Base-by-base conservation (phyloP, 2,113 vertebrate species). In the Corythaeola cristata region DNA sequence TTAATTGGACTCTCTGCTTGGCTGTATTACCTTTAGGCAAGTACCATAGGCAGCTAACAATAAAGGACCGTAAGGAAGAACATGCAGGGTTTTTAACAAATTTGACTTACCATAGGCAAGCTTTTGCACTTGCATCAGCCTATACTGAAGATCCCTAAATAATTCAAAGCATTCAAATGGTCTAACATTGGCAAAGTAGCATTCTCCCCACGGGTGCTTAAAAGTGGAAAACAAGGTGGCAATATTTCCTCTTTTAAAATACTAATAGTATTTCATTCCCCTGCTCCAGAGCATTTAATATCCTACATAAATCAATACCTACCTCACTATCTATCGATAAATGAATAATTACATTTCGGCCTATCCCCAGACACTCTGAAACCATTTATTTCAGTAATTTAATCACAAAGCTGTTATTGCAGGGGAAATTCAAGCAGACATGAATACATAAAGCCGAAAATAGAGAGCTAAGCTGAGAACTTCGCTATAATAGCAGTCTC, bases 341-440 rank as follows among this genome's bases (percentile, higher is more conserved):
- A 91, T 63, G 89, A 94, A 96, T 90, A 96, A 96, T 94, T 96
- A 83, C 72, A 60, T 88, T 95, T 92, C 76, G 81, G 56, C 39
- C 41, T 58, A 64, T 95, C 78, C 91, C 89, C 91, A 88, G 79
- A 67, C 0, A 2, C 75, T 89, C 78, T 28, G 12, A 88, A 85
- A 75, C 52, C 64, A 83, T 89, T 96, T 95, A 78, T 85, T 95
- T 68, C 79, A 91, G 79, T 58, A 23, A 67, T 88, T 95, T 96
- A 95, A 97, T 94, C 83, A 91, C 82, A 75, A 90, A 88, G 75
- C 47, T 91, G 52, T 90, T 96, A 91, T 92, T 97, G 91, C 82
- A 94, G 81, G 56, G 37, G 49, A 94, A 91, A 93, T 90, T 94
- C 73, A 86, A 66, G 75, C 75, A 86, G 93, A 88, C 2, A 0